Evolutionary conservation across 1,140 invertebrate genomes (phyloP).

Genomic region (Penaeus chinensis): DNA sequence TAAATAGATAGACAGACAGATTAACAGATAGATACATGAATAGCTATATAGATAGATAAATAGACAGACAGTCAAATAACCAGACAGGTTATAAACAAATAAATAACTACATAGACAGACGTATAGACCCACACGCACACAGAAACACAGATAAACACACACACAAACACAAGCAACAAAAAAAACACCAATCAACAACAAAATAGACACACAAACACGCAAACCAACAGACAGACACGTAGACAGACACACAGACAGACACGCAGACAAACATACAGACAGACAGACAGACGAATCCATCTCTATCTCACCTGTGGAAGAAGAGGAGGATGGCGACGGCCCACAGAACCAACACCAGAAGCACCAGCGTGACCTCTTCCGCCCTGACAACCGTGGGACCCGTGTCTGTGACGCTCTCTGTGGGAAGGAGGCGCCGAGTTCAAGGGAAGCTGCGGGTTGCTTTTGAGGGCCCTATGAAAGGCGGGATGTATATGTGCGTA

Average conservation of each 20-base stretch:
- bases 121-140: no score
- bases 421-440: neutral
- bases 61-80: no score
- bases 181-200: neutral
- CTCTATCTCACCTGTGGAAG: constrained; percentile 30
- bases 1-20: neutral
- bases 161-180: neutral
- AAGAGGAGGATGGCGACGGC: constrained; percentile 42
- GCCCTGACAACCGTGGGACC: constrained; percentile 4
- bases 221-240: no score
- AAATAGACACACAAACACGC: neutral
- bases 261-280: neutral
- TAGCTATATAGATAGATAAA: no score
- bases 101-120: no score
- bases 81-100: no score
- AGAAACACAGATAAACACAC: neutral
- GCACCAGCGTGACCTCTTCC: constrained; percentile 33
- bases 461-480: no score
- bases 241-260: neutral
- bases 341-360: constrained; percentile 34
- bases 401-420: constrained; percentile 31
- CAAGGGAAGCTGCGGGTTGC: neutral
- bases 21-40: neutral
- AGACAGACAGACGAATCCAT: neutral
- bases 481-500: no score